phyloP scores from a whole-genome alignment of 2,888 invertebrate genomes.

The Xestia xanthographa region DNA sequence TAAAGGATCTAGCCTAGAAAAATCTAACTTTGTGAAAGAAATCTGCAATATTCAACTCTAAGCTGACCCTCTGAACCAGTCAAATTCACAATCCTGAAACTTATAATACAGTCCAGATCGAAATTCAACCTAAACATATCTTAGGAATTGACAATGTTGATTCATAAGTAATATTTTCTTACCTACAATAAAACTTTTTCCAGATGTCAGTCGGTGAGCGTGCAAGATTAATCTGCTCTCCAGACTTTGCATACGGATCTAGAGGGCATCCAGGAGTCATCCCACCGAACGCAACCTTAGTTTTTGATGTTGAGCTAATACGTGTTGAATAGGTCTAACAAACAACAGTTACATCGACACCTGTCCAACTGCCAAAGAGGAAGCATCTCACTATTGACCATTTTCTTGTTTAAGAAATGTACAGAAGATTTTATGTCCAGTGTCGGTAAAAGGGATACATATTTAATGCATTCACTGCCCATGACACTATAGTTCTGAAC shows the following conservation, averaged over 20 bases:
- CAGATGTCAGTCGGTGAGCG: conserved; percentile 98
- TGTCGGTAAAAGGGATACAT: too few relatives aligned
- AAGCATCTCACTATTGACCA: too few relatives aligned
- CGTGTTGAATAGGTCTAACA: conserved; percentile 92
- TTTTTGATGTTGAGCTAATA: conserved; percentile 99
- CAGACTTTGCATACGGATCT: conserved; percentile 98
- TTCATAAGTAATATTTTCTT: background rate
- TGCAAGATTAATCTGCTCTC: conserved; percentile 97
- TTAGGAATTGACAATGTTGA: background rate
- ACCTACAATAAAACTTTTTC: conserved; percentile 9
- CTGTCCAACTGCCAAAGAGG: background rate
- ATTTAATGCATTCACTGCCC: background rate
- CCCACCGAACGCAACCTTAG: conserved; percentile 97
- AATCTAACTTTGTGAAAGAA: background rate
- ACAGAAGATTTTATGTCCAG: background rate
- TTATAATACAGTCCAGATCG: background rate
- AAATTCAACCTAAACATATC: background rate
- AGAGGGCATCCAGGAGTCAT: conserved; percentile 98
- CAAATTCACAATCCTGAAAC: background rate
- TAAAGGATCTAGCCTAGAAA: background rate
- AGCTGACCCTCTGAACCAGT: background rate
- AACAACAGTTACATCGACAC: background rate
- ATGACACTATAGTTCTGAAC: background rate
- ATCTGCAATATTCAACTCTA: background rate
- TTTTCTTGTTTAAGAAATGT: background rate